These are phyloP conservation scores for Stictonetta naevosa DNA, from an alignment of 2,113 vertebrate genomes.

Conservation along the genomic window DNA sequence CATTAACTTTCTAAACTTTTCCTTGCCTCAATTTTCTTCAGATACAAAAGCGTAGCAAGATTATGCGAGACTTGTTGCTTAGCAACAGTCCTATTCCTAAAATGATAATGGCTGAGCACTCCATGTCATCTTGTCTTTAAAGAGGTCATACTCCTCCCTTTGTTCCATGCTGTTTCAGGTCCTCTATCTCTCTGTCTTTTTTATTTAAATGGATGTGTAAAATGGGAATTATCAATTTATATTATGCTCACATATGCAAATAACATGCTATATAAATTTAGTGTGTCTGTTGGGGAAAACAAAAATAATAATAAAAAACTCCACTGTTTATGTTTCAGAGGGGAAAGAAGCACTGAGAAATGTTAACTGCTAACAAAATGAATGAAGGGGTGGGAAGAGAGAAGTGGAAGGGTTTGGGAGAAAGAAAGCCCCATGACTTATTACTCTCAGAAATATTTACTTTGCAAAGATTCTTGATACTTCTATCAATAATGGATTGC, in stretches of 20 bases:
- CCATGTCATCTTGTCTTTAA: constrained; percentile 2
- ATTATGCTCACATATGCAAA: not conserved
- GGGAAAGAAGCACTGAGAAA: not conserved
- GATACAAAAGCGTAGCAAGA: constrained; percentile 69
- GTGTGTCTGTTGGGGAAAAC: not conserved
- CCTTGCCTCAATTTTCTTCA: constrained; percentile 70
- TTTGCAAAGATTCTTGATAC: not conserved
- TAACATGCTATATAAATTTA: not conserved
- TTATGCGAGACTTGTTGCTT: constrained; percentile 73
- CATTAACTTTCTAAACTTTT: constrained; percentile 80
- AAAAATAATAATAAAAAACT: not conserved
- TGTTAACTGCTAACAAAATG: not conserved
- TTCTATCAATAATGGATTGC: not conserved
- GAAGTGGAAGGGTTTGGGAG: too few species aligned
- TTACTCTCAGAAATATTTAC: not conserved
- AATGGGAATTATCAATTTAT: not conserved
- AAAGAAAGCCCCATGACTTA: not conserved
- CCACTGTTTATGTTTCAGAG: not conserved
- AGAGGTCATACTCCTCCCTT: constrained; percentile 18
- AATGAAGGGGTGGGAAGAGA: not conserved
- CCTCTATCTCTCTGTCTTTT: not conserved
- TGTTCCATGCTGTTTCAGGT: not conserved
- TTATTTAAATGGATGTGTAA: not conserved
- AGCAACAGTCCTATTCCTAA: constrained; percentile 71
- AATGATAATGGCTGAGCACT: constrained; percentile 26